Base-by-base conservation (phyloP, 37 sponge, comb jelly and placozoan genomes). In the Hormiphora californensis region DNA sequence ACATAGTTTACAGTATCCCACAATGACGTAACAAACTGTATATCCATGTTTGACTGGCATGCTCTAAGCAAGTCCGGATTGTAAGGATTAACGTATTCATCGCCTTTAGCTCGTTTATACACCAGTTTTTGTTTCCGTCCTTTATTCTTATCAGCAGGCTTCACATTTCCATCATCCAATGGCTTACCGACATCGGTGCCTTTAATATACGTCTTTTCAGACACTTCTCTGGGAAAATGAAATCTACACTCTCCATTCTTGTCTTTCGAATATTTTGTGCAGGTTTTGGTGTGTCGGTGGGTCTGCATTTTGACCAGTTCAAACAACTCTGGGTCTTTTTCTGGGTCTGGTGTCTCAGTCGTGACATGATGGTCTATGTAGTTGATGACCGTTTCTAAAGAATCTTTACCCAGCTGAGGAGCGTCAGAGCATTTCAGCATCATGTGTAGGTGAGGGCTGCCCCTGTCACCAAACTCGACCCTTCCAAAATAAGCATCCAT, bases 221-320 rank as follows among this genome's bases (percentile, higher is more conserved):
- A 65, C 7, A 65, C 11, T 4, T 36, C 38, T 28, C 21, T 65
- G 5, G 68, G 68, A 19, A 21, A 65, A 3, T 19, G 21, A 19
- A 65, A 65, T 7, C 68, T 36, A 32, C 68, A 65, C 7, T 21
- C 68, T 5, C 34, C 68, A 36, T 8, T 65, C 7, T 21, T 39
- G 7, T 65, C 68, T 65, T 8, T 65, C 34, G 7, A 7, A 65
- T 39, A 36, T 28, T 65, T 65, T 4, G 21, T 65, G 36, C 68
- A 65, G 21, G 68, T 65, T 19, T 65, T 65, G 5, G 68, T 65
- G 68, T 65, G 68, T 21, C 3, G 7, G 36, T 65, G 68, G 31
- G 5, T 65, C 36, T 65, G 68, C 9, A 65, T 36, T 28, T 65
- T 4, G 5, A 28, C 36, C 39, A 8, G 34, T 19, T 65, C 34